Evolutionary conservation across 2,113 vertebrate genomes (phyloP).

Genomic region (Anser cygnoides): DNA sequence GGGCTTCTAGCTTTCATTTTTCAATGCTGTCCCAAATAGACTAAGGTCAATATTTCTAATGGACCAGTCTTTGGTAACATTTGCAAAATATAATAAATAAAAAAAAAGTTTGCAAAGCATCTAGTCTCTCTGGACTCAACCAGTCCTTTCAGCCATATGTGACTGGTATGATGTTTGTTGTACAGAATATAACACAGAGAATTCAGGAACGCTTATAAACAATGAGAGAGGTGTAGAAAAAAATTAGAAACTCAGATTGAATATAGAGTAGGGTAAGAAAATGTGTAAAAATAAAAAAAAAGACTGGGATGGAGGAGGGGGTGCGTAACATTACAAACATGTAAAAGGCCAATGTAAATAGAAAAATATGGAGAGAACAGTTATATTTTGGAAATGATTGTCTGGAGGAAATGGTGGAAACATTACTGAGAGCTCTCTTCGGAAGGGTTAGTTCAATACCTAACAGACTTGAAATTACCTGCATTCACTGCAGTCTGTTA

Average conservation of each 20-base stretch:
- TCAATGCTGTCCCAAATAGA: background rate
- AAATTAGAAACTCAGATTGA: background rate
- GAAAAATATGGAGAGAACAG: background rate
- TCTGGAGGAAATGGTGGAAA: background rate
- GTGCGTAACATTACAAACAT: background rate
- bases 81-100: background rate
- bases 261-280: background rate
- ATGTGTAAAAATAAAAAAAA: background rate
- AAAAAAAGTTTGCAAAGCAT: background rate
- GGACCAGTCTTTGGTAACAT: background rate
- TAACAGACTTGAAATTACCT: background rate
- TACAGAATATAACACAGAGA: background rate
- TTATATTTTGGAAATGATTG: background rate
- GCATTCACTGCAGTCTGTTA: background rate
- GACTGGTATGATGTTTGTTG: background rate
- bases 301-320: background rate
- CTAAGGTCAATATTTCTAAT: background rate
- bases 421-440: background rate
- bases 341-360: background rate
- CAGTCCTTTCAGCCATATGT: background rate
- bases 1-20: background rate
- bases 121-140: background rate
- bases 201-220: background rate
- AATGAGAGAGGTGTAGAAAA: background rate
- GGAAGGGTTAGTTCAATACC: background rate